Percentiles rank a stretch among this genome's conserved stretches.
Conservation (phyloP, 2,797 vertebrate species). For the Mallotus villosus region DNA sequence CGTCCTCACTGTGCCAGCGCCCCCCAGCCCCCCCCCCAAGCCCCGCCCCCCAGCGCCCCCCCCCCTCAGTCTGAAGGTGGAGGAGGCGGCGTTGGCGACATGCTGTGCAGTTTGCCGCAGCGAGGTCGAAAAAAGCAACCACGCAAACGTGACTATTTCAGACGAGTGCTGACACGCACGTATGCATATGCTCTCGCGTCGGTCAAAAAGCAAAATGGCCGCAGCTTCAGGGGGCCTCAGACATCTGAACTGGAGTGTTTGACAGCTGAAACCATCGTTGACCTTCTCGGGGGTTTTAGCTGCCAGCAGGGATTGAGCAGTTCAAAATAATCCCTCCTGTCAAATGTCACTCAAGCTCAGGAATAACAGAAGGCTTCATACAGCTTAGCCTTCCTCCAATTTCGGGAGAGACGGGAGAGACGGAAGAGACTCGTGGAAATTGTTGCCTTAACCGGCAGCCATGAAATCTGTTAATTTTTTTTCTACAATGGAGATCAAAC, state of each 20-base stretch:
- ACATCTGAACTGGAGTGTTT: constrained; percentile 41
- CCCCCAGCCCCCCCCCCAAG: too few species aligned
- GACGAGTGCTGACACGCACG: constrained; percentile 48
- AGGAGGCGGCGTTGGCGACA: too few species aligned
- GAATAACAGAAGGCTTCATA: constrained; percentile 71
- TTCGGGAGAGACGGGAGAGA: constrained; percentile 45
- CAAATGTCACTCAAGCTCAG: constrained; percentile 79
- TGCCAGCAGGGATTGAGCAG: constrained; percentile 68
- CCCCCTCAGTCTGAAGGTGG: too few species aligned
- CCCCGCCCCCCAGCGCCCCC: too few species aligned
- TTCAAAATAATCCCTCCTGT: constrained; percentile 75
- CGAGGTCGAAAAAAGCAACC: neutral
- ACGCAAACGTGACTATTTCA: constrained; percentile 33
- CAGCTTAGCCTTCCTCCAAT: constrained; percentile 70
- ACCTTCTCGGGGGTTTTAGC: constrained; percentile 74
- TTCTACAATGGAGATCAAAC: constrained; percentile 69
- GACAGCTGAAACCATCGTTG: constrained; percentile 73
- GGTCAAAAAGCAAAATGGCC: constrained; percentile 59
- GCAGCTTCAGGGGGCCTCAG: constrained; percentile 40
- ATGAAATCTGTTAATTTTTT: constrained; percentile 61
- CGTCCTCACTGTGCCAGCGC: too few species aligned
- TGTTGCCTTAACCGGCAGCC: constrained; percentile 67
- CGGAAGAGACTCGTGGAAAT: constrained; percentile 63
- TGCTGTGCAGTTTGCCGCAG: too few species aligned
- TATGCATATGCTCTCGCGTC: constrained; percentile 52